A percentile compares a stretch with the other conserved stretches of the same genome.
phyloP scores from a whole-genome alignment of 23 tunicate species.

The Trididemnum clinides region DNA sequence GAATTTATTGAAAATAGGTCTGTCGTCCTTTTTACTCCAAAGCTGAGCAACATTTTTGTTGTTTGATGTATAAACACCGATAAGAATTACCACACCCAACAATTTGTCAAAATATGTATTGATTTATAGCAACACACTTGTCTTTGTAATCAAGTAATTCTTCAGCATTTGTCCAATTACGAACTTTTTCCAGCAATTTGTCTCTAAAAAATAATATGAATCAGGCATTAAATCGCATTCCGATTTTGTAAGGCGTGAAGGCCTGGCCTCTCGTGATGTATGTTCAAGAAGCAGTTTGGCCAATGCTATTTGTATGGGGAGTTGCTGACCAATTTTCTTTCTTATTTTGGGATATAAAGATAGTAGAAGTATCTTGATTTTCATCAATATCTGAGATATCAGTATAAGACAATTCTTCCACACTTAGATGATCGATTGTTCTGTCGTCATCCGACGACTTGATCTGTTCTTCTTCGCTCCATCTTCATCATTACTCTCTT shows the following conservation, averaged over 20 bases:
- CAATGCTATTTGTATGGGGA: neutral
- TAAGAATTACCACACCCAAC: conserved; percentile 25
- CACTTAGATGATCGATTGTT: conserved; percentile 1
- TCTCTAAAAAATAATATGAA: neutral
- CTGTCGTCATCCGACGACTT: too few species aligned
- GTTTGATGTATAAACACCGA: conserved; percentile 18
- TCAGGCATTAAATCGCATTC: too few species aligned
- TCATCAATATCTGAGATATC: conserved; percentile 9
- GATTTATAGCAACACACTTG: neutral
- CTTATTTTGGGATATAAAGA: neutral
- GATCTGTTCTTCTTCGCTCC: too few species aligned
- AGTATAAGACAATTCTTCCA: conserved; percentile 1
- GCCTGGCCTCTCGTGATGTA: neutral
- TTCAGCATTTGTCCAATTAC: conserved; percentile 20
- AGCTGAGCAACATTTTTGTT: conserved; percentile 31
- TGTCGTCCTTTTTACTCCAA: conserved; percentile 34
- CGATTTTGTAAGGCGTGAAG: too few species aligned
- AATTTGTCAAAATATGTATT: conserved; percentile 14
- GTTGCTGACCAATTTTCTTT: conserved; percentile 12
- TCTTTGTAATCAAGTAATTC: neutral
- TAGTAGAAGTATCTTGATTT: neutral
- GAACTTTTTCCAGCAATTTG: neutral
- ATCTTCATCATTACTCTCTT: neutral
- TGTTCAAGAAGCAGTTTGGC: neutral
- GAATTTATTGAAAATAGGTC: conserved; percentile 28